Base-by-base conservation (phyloP, 1,140 invertebrate species). In the Scylla paramamosain region DNA sequence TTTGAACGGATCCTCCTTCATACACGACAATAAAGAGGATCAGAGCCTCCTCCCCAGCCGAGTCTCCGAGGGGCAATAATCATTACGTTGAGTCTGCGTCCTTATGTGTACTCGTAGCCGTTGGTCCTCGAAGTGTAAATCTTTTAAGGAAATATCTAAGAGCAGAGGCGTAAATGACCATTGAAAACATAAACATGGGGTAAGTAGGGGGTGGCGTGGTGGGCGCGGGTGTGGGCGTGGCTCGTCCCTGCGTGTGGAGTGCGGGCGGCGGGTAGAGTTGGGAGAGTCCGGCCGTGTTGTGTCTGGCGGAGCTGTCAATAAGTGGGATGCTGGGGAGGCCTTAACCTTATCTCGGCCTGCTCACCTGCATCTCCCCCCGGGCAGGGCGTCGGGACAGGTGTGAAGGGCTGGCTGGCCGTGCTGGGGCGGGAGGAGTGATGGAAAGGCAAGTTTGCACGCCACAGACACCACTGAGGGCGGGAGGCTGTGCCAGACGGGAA, bases 121-220 rank as follows among this genome's bases (percentile, higher is more conserved):
- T 93, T 93, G 45, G 92, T 93, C 84, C 92, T 88, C 83, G 29
- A 93, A 93, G 92, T 93, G 92, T 93, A 93, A 93, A 93, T 93
- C 92, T 93, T 86, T 39, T 87, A 77, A 77, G 84, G 86, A 86
- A 87, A 87, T 93, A 86, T 88, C 86, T 93, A n/a, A 93, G 82
- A 88, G 92, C 31, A 46, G 84, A 93, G 92, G 92, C 92, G 92
- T 93, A 93, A 93, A 93, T 93, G 92, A 93, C 92, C 86, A 93
- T 93, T 93, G 92, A 93, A 93, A 93, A 93, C 92, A 93, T 93
- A 88, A 93, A 86, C 92, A 93, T 93, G 92, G 92, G 92, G 92
- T 93, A 52, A 93, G 92, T 93, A 93, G 14, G 77, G 59, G 10
- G 29, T 29, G 28, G 6, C 4, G 29, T 45, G 16, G 31, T 8